Conservation (phyloP, 2,113 vertebrate species). For the Promerops cafer region DNA sequence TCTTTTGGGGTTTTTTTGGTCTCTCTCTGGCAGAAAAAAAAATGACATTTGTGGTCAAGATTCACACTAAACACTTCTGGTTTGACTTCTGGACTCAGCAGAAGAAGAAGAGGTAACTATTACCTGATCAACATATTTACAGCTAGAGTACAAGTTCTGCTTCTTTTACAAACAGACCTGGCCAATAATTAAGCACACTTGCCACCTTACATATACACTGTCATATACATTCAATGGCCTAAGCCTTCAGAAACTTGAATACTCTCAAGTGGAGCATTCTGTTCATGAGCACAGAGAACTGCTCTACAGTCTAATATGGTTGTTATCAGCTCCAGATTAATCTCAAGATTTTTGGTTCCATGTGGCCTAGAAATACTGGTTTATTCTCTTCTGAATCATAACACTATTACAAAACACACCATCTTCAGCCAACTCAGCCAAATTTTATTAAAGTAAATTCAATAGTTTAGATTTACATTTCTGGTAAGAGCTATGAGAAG, state of each 20-base stretch:
- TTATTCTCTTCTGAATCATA: constrained; percentile 20
- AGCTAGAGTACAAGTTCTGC: background rate
- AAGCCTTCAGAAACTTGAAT: background rate
- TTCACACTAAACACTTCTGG: background rate
- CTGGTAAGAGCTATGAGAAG: background rate
- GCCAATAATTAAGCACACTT: background rate
- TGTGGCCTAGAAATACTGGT: constrained; percentile 23
- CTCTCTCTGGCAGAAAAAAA: background rate
- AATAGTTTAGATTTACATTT: constrained; percentile 5
- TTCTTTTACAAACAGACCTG: background rate
- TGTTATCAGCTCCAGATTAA: background rate
- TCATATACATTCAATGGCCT: background rate
- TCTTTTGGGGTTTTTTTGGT: background rate
- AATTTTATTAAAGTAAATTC: background rate
- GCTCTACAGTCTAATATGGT: background rate
- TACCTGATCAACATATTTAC: background rate
- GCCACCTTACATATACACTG: background rate
- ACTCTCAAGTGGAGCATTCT: background rate
- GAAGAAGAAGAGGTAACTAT: background rate
- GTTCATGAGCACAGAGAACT: background rate
- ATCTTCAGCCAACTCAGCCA: background rate
- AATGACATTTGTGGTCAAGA: background rate
- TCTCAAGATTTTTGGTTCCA: background rate
- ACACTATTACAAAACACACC: constrained; percentile 7
- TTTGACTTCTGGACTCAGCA: background rate